phyloP scores from a whole-genome alignment of 2,113 vertebrate species.

The Platanista minor region DNA sequence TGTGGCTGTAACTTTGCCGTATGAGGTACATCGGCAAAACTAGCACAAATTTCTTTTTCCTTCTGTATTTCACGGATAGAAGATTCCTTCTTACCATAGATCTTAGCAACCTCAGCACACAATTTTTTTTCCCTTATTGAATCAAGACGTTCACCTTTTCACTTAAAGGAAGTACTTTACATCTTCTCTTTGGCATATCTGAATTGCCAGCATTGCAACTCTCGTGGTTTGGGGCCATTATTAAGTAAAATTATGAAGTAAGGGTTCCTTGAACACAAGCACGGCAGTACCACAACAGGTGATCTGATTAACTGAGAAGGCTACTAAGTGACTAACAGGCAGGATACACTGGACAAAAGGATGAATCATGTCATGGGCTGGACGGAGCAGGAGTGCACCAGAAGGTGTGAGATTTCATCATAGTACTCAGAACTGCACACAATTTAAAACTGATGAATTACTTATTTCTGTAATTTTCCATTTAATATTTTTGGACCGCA shows the following conservation, averaged over 20 bases:
- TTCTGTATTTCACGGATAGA: background rate
- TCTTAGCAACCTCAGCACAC: background rate
- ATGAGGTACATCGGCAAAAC: background rate
- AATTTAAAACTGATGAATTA: background rate
- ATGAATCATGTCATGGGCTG: background rate
- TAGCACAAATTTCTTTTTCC: background rate
- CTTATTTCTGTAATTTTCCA: background rate
- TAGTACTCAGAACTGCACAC: background rate
- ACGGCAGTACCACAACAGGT: background rate
- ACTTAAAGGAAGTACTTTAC: background rate
- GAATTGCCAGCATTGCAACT: background rate
- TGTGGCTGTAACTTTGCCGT: background rate
- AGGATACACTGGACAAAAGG: background rate
- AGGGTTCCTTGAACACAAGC: background rate
- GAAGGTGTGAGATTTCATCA: background rate
- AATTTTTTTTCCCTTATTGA: background rate
- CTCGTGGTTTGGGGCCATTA: background rate
- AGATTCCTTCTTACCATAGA: background rate
- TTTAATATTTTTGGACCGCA: background rate
- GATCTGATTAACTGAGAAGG: background rate
- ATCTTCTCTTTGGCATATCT: background rate
- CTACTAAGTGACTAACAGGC: background rate
- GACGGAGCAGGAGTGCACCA: background rate
- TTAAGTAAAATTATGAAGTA: background rate
- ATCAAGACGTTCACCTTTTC: background rate